Percentiles rank a stretch among this genome's conserved stretches.
Conservation (phyloP, 1,140 invertebrate species). For the Conus ventricosus region DNA sequence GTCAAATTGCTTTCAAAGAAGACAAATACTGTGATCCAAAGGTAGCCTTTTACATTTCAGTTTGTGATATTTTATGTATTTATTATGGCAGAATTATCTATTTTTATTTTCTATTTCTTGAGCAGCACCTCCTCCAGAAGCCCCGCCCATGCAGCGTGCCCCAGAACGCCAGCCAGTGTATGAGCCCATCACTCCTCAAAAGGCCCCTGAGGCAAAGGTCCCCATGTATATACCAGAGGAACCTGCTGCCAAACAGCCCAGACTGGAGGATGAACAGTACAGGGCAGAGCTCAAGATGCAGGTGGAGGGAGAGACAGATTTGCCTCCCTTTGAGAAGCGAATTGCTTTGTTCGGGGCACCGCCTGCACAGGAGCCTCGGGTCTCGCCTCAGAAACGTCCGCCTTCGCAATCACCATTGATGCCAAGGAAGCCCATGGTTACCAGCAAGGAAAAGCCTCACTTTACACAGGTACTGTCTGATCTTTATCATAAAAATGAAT, state of each 20-base stretch:
- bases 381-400: slow-evolving; percentile 26
- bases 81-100: too few relatives aligned
- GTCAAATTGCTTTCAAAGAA: too few relatives aligned
- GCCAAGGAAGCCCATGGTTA: slow-evolving; percentile 31
- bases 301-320: slow-evolving; percentile 54
- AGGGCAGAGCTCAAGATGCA: slow-evolving; percentile 61
- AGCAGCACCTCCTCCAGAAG: slow-evolving; percentile 13
- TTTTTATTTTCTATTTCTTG: neutral
- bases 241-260: slow-evolving; percentile 61
- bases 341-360: slow-evolving; percentile 58
- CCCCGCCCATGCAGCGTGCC: slow-evolving; percentile 39
- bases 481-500: too few relatives aligned
- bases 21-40: too few relatives aligned
- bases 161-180: slow-evolving; percentile 58
- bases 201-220: slow-evolving; percentile 46
- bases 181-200: slow-evolving; percentile 53
- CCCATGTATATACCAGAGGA: slow-evolving; percentile 47
- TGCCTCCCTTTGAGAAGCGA: slow-evolving; percentile 63
- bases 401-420: slow-evolving; percentile 18
- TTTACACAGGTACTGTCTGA: slow-evolving; percentile 56
- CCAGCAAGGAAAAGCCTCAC: slow-evolving; percentile 57
- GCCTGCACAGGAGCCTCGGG: slow-evolving; percentile 43
- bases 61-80: too few relatives aligned
- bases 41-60: too few relatives aligned
- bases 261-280: slow-evolving; percentile 58